These are phyloP conservation scores for Rousettus leschenaultii DNA, from an alignment of 2,113 vertebrate species.

Conservation along the genomic window DNA sequence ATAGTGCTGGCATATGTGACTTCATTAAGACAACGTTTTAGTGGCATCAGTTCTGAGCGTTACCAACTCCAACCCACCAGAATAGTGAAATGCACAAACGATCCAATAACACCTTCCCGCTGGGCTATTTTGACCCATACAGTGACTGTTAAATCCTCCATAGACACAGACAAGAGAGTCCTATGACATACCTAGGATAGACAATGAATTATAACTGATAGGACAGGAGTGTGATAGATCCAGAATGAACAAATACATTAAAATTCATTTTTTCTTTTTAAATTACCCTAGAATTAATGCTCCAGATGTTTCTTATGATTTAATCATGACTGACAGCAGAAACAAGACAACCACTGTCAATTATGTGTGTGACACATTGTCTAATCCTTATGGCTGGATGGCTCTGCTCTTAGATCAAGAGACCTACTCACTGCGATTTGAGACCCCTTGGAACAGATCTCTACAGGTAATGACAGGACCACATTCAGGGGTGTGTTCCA, in stretches of 20 bases:
- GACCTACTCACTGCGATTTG: slow-evolving; percentile 75
- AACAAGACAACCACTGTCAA: slow-evolving; percentile 79
- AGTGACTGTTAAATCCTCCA: not conserved
- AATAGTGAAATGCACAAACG: not conserved
- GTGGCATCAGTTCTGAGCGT: not conserved
- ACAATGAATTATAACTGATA: not conserved
- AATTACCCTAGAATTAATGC: slow-evolving; percentile 67
- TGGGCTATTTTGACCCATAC: not conserved
- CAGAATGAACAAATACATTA: slow-evolving; percentile 4
- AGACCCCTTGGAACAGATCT: slow-evolving; percentile 52
- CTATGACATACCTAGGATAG: not conserved
- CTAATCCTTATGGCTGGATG: slow-evolving; percentile 81
- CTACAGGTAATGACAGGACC: slow-evolving; percentile 73
- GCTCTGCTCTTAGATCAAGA: slow-evolving; percentile 82
- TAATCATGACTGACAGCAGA: slow-evolving; percentile 80
- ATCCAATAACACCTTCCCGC: not conserved
- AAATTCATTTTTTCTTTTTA: not conserved
- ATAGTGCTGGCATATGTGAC: not conserved
- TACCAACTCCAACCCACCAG: not conserved
- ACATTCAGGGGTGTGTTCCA: accelerated
- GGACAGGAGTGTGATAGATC: not conserved
- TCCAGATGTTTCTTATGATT: slow-evolving; percentile 69
- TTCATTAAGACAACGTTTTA: not conserved
- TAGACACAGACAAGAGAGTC: not conserved
- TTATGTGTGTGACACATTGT: slow-evolving; percentile 81